A percentile compares a stretch with the other conserved stretches of the same genome.
Evolutionary conservation across 2,113 vertebrate genomes (phyloP).

Genomic region (Rhinopomastus cyanomelas): DNA sequence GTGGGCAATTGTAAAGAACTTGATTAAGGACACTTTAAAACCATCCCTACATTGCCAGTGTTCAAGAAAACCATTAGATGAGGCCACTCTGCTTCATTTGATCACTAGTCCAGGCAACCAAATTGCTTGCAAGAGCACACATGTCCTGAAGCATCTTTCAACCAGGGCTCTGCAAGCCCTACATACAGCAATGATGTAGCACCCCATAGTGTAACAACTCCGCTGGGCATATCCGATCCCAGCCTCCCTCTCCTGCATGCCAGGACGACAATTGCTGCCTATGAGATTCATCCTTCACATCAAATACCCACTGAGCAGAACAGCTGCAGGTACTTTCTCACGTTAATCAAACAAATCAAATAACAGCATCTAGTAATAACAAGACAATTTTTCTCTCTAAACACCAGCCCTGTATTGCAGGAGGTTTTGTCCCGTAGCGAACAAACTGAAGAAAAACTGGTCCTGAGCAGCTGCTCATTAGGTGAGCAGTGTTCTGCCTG

Average conservation of each 20-base stretch:
- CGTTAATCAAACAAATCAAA: slow-evolving; percentile 58
- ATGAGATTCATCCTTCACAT: slow-evolving; percentile 24
- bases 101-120: neutral
- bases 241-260: rapidly evolving
- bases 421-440: slow-evolving; percentile 13
- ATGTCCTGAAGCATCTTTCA: neutral
- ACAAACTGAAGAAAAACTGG: neutral
- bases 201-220: neutral
- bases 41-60: neutral
- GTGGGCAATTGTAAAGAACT: neutral
- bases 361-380: slow-evolving; percentile 35
- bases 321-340: slow-evolving; percentile 35
- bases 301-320: slow-evolving; percentile 2
- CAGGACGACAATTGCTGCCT: neutral
- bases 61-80: neutral
- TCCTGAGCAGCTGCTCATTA: slow-evolving; percentile 56
- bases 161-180: neutral
- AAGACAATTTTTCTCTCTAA: neutral
- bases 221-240: neutral
- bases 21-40: neutral
- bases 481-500: neutral
- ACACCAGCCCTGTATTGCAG: slow-evolving; percentile 14
- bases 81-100: neutral
- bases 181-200: neutral
- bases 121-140: neutral